phyloP scores from a whole-genome alignment of 1,140 invertebrate genomes.

The Lepidurus arcticus region DNA sequence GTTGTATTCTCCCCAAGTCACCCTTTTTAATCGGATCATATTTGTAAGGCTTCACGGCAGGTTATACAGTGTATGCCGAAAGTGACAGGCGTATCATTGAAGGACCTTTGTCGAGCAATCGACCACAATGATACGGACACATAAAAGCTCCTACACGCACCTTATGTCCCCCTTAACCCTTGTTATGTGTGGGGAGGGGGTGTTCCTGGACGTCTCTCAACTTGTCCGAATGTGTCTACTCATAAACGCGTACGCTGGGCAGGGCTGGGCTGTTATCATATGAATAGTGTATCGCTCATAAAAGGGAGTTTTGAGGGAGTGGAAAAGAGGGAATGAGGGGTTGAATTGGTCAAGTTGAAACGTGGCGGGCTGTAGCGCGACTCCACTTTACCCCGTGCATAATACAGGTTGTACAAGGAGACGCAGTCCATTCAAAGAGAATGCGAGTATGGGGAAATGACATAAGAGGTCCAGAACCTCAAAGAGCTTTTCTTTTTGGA shows the following conservation, averaged over 20 bases:
- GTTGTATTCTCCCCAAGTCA: neutral
- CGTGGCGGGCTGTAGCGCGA: neutral
- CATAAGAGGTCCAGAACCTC: too few relatives aligned
- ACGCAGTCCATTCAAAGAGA: too few relatives aligned
- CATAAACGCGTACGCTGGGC: neutral
- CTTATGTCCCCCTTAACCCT: neutral
- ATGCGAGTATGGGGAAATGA: too few relatives aligned
- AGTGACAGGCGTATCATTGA: constrained; percentile 18
- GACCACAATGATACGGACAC: constrained; percentile 10
- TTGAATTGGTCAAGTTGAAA: neutral
- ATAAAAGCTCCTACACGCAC: neutral
- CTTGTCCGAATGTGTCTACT: neutral
- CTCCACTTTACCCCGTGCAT: neutral
- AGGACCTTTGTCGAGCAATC: neutral
- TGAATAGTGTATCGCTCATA: constrained; percentile 7
- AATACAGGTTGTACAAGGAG: neutral
- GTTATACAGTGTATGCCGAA: neutral
- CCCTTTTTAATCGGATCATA: constrained; percentile 17
- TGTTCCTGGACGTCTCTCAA: too few relatives aligned
- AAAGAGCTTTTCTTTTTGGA: too few relatives aligned
- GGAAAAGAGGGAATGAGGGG: neutral
- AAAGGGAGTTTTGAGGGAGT: neutral
- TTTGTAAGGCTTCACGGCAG: constrained; percentile 18
- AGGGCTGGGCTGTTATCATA: neutral
- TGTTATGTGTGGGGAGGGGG: neutral